Percentiles rank a stretch among this genome's conserved stretches.
Evolutionary conservation across 2,113 vertebrate genomes (phyloP).

Genomic region (Phycodurus eques): DNA sequence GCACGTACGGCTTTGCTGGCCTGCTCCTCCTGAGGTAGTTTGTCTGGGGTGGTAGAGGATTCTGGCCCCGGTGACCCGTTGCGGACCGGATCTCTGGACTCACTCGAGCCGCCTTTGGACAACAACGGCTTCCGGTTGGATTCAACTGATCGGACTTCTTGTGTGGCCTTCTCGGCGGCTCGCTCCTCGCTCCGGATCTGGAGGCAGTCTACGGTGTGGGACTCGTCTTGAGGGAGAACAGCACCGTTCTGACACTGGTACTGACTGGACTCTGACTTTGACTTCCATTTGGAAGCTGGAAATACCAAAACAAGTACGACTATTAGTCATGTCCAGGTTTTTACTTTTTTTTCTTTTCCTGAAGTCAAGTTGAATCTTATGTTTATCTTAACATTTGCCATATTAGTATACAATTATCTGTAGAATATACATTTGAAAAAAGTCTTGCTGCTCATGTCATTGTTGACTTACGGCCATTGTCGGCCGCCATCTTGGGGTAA

Average conservation of each 20-base stretch:
- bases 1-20: conserved; percentile 54
- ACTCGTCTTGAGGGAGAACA: conserved; percentile 62
- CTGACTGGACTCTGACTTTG: conserved; percentile 66
- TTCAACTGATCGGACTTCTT: conserved; percentile 51
- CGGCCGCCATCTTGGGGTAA: conserved; percentile 69
- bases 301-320: background rate
- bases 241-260: conserved; percentile 71
- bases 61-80: conserved; percentile 43
- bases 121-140: conserved; percentile 47
- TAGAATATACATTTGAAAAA: background rate
- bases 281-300: conserved; percentile 72
- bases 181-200: conserved; percentile 70
- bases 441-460: background rate
- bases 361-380: background rate
- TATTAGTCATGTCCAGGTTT: background rate
- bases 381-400: background rate
- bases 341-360: background rate
- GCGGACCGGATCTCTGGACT: conserved; percentile 50
- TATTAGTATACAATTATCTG: background rate
- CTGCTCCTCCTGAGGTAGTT: conserved; percentile 76
- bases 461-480: conserved; percentile 38
- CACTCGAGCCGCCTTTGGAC: conserved; percentile 43
- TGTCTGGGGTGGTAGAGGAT: conserved; percentile 45
- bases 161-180: conserved; percentile 50
- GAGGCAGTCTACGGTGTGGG: conserved; percentile 69